These are phyloP conservation scores for Tenodera sinensis DNA, from an alignment of 2,888 invertebrate species.

Conservation along the genomic window DNA sequence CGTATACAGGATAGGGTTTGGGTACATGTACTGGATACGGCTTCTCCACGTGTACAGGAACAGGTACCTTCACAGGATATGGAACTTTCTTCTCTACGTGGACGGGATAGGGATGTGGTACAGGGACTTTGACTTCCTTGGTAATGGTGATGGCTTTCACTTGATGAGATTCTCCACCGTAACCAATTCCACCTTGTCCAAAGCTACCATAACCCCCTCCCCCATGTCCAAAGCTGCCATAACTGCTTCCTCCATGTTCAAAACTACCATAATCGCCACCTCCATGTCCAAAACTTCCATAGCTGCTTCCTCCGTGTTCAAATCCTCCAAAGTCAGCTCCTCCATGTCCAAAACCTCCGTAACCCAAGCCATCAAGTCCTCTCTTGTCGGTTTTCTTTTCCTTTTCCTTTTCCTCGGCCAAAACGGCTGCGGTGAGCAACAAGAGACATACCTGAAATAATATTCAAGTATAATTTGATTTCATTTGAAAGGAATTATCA, in stretches of 20 bases:
- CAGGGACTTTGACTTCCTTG: conserved; percentile 6
- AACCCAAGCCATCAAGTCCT: background rate
- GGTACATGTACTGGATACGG: conserved; percentile 6
- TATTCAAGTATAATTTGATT: background rate
- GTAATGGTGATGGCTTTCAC: conserved; percentile 1
- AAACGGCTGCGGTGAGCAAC: background rate
- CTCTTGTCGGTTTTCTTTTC: background rate
- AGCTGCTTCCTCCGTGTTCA: background rate
- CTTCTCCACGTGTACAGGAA: background rate
- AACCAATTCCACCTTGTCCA: background rate
- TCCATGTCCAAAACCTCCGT: background rate
- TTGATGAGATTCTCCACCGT: background rate
- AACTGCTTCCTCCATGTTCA: background rate
- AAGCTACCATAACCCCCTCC: background rate
- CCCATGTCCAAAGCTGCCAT: background rate
- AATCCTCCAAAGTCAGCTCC: background rate
- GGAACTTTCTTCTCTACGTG: conserved; percentile 1
- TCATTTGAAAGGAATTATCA: too few species aligned
- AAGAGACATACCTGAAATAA: background rate
- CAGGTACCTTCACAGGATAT: conserved; percentile 1
- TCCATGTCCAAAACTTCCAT: background rate
- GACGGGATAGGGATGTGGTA: conserved; percentile 4
- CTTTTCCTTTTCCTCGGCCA: background rate
- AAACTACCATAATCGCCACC: background rate
- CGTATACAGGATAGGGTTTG: conserved; percentile 1